Base-by-base conservation (phyloP, 2,113 vertebrate genomes). In the Passer domesticus region DNA sequence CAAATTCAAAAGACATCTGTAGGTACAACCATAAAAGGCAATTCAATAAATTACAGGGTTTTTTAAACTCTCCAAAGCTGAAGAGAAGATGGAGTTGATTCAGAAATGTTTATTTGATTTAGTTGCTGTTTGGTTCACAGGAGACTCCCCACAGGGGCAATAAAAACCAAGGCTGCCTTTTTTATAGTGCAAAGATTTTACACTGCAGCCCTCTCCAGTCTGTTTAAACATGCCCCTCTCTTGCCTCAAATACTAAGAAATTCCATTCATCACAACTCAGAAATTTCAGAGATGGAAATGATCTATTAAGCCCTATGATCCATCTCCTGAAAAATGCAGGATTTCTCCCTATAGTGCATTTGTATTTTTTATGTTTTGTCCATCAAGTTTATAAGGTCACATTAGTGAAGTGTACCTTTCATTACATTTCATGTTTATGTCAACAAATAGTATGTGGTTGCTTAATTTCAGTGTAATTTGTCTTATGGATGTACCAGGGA, bases 41-140 rank as follows among this genome's bases (percentile, higher is more conserved):
- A 90, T 92, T 83, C 60, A 60, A 50, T 89, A 81, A 90, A 92
- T 90, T 90, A 87, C n/a, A 53, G 58, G 59, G 10, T 0, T 70
- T 90, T 94, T 83, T 69, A 30, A 92, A 81, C 30, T 83, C 80
- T 76, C 78, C 76, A 83, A 70, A 95, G 86, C 83, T 93, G 70
- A 83, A 90, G 68, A 90, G 68, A 92, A 95, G 92, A 94, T 90
- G 90, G 93, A 96, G 83, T 94, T 94, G 94, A 90, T 92, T 94
- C 96, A 96, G 90, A 94, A 96, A 96, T 93, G 73, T 96, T 95
- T 92, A 72, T 96, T 96, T 96, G 86, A 93, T 94, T 93, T 96
- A 94, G 86, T 96, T 95, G 85, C 88, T 93, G 41, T 96, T 96
- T 93, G 62, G 66, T 94, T 97, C 89, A 87, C 66, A 80, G 91